Evolutionary conservation across 2,888 invertebrate genomes (phyloP).

Genomic region (Luperina nickerlii): DNA sequence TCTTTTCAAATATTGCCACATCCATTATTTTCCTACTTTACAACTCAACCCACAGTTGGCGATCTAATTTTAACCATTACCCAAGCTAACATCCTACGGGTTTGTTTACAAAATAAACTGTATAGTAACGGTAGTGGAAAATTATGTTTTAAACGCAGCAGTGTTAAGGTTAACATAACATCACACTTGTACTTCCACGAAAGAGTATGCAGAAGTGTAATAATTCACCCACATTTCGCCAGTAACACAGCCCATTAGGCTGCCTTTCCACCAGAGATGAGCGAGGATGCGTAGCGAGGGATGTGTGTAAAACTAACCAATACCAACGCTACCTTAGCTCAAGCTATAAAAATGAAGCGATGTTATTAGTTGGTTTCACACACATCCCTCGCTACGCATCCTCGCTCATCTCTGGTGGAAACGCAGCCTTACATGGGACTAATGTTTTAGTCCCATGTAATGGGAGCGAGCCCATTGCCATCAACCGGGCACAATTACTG

Average conservation of each 20-base stretch:
- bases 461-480: neutral
- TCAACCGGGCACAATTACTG: neutral
- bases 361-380: too few species aligned
- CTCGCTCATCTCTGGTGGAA: too few species aligned
- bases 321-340: too few species aligned
- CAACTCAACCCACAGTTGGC: conserved; percentile 23
- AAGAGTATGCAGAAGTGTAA: neutral
- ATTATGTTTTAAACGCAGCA: conserved; percentile 46
- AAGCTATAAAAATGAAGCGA: too few species aligned
- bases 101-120: conserved; percentile 71
- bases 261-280: too few species aligned
- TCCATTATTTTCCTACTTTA: conserved; percentile 26
- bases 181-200: neutral
- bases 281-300: too few species aligned
- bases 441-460: neutral
- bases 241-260: too few species aligned
- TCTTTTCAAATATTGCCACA: conserved; percentile 10
- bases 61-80: conserved; percentile 71
- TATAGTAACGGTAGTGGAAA: conserved; percentile 54
- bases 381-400: too few species aligned
- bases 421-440: too few species aligned
- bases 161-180: conserved; percentile 53
- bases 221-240: neutral
- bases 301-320: too few species aligned
- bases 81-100: conserved; percentile 56